phyloP scores from a whole-genome alignment of 2,888 invertebrate genomes.

The Troilus luridus region DNA sequence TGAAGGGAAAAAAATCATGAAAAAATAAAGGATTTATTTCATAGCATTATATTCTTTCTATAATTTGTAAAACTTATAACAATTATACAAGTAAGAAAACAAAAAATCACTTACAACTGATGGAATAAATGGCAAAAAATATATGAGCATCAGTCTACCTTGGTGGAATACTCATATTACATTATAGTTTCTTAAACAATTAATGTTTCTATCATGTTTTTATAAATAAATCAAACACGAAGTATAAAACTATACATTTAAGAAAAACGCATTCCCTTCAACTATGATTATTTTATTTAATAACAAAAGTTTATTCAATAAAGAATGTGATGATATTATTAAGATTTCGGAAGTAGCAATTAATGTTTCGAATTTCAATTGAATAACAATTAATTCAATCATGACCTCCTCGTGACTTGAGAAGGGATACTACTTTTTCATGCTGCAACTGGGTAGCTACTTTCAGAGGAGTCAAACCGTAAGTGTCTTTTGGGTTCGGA shows the following conservation, averaged over 20 bases:
- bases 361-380: background rate
- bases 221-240: background rate
- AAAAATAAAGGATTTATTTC: conserved; percentile 9
- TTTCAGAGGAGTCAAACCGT: conserved; percentile 44
- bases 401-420: conserved; percentile 19
- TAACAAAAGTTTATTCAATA: background rate
- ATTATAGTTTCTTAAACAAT: background rate
- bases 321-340: background rate
- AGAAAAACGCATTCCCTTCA: background rate
- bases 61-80: background rate
- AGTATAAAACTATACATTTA: background rate
- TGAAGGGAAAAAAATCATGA: background rate
- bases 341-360: background rate
- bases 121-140: background rate
- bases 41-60: conserved; percentile 19
- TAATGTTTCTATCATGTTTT: background rate
- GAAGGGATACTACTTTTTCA: conserved; percentile 22
- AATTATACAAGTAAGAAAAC: background rate
- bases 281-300: background rate
- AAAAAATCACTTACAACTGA: background rate
- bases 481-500: conserved; percentile 14
- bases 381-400: conserved; percentile 12
- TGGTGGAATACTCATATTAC: background rate
- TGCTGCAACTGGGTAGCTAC: conserved; percentile 19
- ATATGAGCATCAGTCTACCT: background rate